phyloP scores from a whole-genome alignment of 1,140 invertebrate species.

The Phthorimaea operculella region DNA sequence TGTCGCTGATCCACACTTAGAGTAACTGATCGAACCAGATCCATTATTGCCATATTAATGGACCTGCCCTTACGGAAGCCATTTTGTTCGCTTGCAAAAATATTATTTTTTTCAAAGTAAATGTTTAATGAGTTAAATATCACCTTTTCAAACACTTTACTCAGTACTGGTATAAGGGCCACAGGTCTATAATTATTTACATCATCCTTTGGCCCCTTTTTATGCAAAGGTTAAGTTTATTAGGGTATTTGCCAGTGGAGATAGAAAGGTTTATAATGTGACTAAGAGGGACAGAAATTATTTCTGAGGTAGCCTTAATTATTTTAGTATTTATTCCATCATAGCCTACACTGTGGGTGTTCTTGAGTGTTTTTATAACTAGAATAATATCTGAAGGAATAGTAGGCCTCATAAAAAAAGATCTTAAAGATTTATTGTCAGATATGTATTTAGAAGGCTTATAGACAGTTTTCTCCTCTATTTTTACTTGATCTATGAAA shows the following conservation, averaged over 20 bases:
- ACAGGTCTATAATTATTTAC: conserved; percentile 7
- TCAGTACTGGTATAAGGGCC: conserved; percentile 5
- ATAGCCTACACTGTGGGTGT: conserved; percentile 12
- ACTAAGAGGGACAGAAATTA: conserved; percentile 1
- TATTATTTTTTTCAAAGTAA: conserved; percentile 9
- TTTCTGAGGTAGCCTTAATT: conserved; percentile 9
- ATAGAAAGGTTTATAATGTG: conserved; percentile 7
- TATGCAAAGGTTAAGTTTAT: conserved; percentile 9
- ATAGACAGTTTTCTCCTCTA: neutral
- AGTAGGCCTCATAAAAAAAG: conserved; percentile 8
- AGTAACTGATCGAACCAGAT: neutral
- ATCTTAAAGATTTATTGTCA: neutral
- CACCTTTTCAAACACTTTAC: conserved; percentile 12
- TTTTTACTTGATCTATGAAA: conserved; percentile 2
- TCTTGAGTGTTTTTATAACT: conserved; percentile 13
- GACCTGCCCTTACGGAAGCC: conserved; percentile 2
- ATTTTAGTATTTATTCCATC: conserved; percentile 14
- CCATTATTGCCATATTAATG: neutral
- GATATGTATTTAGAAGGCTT: neutral
- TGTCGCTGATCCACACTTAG: too few species aligned
- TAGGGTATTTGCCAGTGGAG: neutral
- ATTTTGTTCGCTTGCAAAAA: conserved; percentile 1
- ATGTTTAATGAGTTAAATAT: conserved; percentile 3
- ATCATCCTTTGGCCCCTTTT: conserved; percentile 6
- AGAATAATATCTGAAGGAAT: conserved; percentile 8